Base-by-base conservation (phyloP, 2,888 invertebrate species). In the Phorcus lineatus region DNA sequence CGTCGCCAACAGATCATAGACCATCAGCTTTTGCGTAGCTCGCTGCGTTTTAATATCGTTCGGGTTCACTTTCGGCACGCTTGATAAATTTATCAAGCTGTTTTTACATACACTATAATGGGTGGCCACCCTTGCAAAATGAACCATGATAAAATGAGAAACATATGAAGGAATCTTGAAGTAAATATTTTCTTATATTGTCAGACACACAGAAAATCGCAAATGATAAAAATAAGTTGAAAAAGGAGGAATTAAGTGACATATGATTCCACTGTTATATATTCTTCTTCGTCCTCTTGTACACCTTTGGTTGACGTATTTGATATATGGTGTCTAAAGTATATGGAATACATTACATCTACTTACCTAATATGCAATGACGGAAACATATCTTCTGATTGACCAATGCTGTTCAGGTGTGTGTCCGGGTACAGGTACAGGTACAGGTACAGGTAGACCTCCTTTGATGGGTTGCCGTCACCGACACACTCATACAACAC, bases 321-420 rank as follows among this genome's bases (percentile, higher is more conserved):
- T 57, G 24, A 57, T 57, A 57, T n/a, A 22, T 22, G 22, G 11
- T 6, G 22, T 55, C 3, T 55, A 9, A 24, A 19, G 24, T 57
- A 24, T 24, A 57, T n/a, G 24, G 9, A 57, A 57, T 13, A 17
- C 57, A 57, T 1, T 1, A 57, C 13, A 7, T 57, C 3, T 24
- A 28, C 79, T 57, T 79, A 79, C 79, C 74, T 79, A 40, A 74
- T 79, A 16, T 74, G 74, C 4, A 79, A 22, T 1, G 79, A 55
- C 13, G 74, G 79, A 40, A 79, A 79, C 79, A 79, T 79, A 9
- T 52, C n/a, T 66, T 74, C 55, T 74, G n/a, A 19, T 22, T 28
- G 11, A 31, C 53, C 31, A 16, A 53, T 53, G 28, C 28, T 24
- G 54, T 24, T n/a, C 54, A 55, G 55, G 76, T n/a, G 54, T 36